Conservation (phyloP, 2,888 invertebrate species). For the Drosophila anomalata region DNA sequence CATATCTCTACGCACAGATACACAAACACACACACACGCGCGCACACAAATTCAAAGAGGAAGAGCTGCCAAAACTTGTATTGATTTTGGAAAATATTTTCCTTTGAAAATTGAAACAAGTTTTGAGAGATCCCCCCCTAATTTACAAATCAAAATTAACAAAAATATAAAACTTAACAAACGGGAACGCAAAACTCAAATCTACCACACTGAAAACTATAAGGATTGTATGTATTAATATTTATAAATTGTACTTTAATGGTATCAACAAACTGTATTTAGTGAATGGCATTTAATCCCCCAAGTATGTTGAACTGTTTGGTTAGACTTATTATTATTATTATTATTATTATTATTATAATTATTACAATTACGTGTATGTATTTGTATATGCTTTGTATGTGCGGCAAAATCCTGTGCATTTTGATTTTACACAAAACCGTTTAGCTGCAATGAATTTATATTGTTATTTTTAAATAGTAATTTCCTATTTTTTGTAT, state of each 20-base stretch:
- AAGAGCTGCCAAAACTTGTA: no score
- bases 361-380: slow-evolving; percentile 36
- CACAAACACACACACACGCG: slow-evolving; percentile 12
- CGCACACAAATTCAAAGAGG: slow-evolving; percentile 3
- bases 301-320: slow-evolving; percentile 67
- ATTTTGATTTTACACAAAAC: slow-evolving; percentile 60
- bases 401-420: slow-evolving; percentile 49
- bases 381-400: slow-evolving; percentile 59
- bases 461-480: slow-evolving; percentile 67
- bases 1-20: slow-evolving; percentile 32
- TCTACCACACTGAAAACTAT: slow-evolving; percentile 35
- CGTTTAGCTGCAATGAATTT: slow-evolving; percentile 58
- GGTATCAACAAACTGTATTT: slow-evolving; percentile 60
- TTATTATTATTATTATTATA: slow-evolving; percentile 26
- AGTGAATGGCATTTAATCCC: slow-evolving; percentile 79
- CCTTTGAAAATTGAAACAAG: no score
- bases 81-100: no score
- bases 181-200: slow-evolving; percentile 58
- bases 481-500: slow-evolving; percentile 61
- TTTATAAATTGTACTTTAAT: slow-evolving; percentile 32
- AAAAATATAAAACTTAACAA: slow-evolving; percentile 1
- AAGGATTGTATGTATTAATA: slow-evolving; percentile 36
- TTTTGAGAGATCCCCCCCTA: no score
- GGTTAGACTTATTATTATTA: slow-evolving; percentile 70
- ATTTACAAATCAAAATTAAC: slow-evolving; percentile 31